Conservation (phyloP, 2,888 invertebrate genomes). For the Apoderus coryli region DNA sequence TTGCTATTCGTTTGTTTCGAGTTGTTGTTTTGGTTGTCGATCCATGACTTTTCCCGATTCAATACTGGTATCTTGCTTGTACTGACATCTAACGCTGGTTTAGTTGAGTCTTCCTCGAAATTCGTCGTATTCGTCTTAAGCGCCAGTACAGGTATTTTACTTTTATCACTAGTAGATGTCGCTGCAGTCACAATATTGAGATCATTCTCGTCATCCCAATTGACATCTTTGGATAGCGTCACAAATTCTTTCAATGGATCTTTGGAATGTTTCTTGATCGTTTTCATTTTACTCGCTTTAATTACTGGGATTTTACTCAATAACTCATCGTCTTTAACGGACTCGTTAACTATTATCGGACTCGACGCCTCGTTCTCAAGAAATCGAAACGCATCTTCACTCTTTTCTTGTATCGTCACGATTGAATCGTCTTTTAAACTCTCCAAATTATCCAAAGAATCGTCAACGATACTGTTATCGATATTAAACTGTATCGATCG, state of each 20-base stretch:
- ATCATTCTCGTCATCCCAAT: constrained; percentile 30
- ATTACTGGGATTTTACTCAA: constrained; percentile 31
- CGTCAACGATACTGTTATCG: constrained; percentile 29
- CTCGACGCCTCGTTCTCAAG: constrained; percentile 29
- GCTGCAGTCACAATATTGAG: constrained; percentile 17
- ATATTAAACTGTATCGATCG: constrained; percentile 24
- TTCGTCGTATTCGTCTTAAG: constrained; percentile 30
- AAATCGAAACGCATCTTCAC: constrained; percentile 32
- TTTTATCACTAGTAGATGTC: constrained; percentile 18
- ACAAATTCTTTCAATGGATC: constrained; percentile 34
- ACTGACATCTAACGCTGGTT: constrained; percentile 9
- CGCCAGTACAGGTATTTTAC: too few relatives aligned
- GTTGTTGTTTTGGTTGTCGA: constrained; percentile 10
- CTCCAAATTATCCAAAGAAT: constrained; percentile 29
- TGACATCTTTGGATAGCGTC: constrained; percentile 30
- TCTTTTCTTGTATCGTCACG: constrained; percentile 27
- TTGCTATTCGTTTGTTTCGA: constrained; percentile 18
- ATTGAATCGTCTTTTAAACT: constrained; percentile 29
- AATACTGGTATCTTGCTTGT: constrained; percentile 25
- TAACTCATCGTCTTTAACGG: constrained; percentile 21
- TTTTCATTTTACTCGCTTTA: constrained; percentile 33
- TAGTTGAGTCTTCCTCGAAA: constrained; percentile 17
- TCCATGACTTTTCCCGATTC: constrained; percentile 12
- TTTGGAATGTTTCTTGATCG: constrained; percentile 36
- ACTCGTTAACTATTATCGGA: constrained; percentile 13